Base-by-base conservation (phyloP, 2,888 invertebrate species). In the Orthosia gracilis region DNA sequence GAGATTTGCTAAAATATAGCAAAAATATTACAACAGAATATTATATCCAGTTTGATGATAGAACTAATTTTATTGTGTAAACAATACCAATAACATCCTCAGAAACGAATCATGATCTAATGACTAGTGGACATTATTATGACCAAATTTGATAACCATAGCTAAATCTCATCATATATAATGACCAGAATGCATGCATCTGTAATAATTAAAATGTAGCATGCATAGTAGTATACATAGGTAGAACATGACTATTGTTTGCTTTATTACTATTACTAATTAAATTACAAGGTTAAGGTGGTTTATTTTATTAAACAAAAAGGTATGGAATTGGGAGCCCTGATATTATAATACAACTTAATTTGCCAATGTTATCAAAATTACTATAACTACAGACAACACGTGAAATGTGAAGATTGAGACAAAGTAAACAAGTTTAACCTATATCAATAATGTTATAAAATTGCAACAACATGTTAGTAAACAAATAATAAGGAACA, bases 401-500 rank as follows among this genome's bases (percentile, higher is more conserved):
- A 54, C n/a, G 0, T 31, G 31, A 49, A 18, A 52, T 62, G 23
- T 63, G 26, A 73, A 73, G 18, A 78, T 49, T 62, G 31, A 52
- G n/a, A 47, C 57, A 65, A 57, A 3, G 18, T 68, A 54, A 65
- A 70, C 52, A 66, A 66, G 15, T 59, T 63, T 12, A 47, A 58
- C 21, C 59, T 47, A 52, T 12, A 57, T 40, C 64, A 67, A 55
- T 54, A 55, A 55, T 65, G 40, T 54, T 58, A 55, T 55, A 47
- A 71, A 78, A 78, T 66, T 54, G 54, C n/a, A 57, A 62, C 68
- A 49, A 50, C 54, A 54, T 75, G 63, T 71, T 76, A 55, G 50
- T 79, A 74, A 77, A 84, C 61, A 84, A 84, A 76, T 47, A 84
- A 63, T 50, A 59, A 47, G 23, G 45, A 66, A 23, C 31, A 65